A percentile compares a stretch with the other conserved stretches of the same genome.
Conservation (phyloP, 1,140 invertebrate genomes). For the Drosophila melanica region DNA sequence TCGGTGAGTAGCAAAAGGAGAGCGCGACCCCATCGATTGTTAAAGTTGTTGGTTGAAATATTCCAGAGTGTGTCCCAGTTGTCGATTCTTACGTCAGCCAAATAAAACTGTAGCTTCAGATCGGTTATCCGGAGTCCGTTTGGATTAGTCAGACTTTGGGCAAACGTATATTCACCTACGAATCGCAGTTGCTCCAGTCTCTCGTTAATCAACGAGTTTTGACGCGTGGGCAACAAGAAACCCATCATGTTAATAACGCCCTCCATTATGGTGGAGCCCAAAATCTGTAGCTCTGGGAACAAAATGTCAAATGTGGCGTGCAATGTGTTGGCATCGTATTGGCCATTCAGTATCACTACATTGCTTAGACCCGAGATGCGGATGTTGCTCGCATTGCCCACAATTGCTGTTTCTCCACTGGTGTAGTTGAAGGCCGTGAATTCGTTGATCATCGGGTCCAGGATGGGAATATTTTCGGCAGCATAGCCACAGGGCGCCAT, state of each 20-base stretch:
- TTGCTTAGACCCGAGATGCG: slow-evolving; percentile 14
- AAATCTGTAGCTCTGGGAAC: slow-evolving; percentile 14
- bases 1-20: slow-evolving; percentile 18
- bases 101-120: slow-evolving; percentile 50
- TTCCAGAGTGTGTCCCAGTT: slow-evolving; percentile 68
- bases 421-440: slow-evolving; percentile 19
- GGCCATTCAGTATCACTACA: not conserved
- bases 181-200: slow-evolving; percentile 58
- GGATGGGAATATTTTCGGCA: not conserved
- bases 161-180: slow-evolving; percentile 56
- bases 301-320: not conserved
- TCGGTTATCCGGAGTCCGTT: slow-evolving; percentile 51
- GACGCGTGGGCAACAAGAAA: slow-evolving; percentile 23
- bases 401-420: slow-evolving; percentile 3
- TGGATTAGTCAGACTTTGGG: slow-evolving; percentile 32
- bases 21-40: slow-evolving; percentile 30
- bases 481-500: slow-evolving; percentile 16
- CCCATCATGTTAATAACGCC: slow-evolving; percentile 40
- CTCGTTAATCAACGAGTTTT: slow-evolving; percentile 56
- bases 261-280: slow-evolving; percentile 12
- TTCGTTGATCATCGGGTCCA: slow-evolving; percentile 4
- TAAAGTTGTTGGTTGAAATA: slow-evolving; percentile 60
- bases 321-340: slow-evolving; percentile 4
- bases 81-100: slow-evolving; percentile 47
- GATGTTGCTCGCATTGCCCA: slow-evolving; percentile 20